Percentiles rank a stretch among this genome's conserved stretches.
Evolutionary conservation across 2,888 invertebrate genomes (phyloP).

Genomic region (Octodonta nipae): DNA sequence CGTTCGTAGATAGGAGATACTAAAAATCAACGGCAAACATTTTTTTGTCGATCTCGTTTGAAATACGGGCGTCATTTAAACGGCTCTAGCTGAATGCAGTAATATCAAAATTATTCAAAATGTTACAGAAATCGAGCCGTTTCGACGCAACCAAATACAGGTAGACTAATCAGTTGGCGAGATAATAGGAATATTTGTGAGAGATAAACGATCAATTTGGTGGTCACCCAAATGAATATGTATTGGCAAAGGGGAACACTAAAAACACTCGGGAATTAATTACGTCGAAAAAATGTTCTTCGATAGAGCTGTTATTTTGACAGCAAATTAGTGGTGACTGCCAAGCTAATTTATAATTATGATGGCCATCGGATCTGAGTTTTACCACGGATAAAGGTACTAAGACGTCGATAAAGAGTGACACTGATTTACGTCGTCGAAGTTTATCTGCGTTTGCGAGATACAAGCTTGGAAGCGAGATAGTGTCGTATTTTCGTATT

Average conservation of each 20-base stretch:
- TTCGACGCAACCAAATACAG: background rate
- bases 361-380: constrained; percentile 30
- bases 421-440: constrained; percentile 32
- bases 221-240: background rate
- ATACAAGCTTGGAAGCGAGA: too few relatives aligned
- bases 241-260: constrained; percentile 1
- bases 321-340: constrained; percentile 34
- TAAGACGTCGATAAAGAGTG: constrained; percentile 27
- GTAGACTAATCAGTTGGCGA: background rate
- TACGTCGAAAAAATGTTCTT: constrained; percentile 15
- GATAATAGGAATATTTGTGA: background rate
- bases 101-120: background rate
- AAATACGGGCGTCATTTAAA: too few relatives aligned
- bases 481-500: too few relatives aligned
- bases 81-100: too few relatives aligned
- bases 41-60: too few relatives aligned
- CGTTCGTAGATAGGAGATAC: too few relatives aligned
- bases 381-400: constrained; percentile 32
- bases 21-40: too few relatives aligned
- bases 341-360: constrained; percentile 35
- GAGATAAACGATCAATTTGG: too few relatives aligned
- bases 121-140: background rate
- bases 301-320: constrained; percentile 31
- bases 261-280: background rate
- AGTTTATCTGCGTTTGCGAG: constrained; percentile 15